Conservation (phyloP, 2,113 vertebrate genomes). For the Megaleporinus macrocephalus region DNA sequence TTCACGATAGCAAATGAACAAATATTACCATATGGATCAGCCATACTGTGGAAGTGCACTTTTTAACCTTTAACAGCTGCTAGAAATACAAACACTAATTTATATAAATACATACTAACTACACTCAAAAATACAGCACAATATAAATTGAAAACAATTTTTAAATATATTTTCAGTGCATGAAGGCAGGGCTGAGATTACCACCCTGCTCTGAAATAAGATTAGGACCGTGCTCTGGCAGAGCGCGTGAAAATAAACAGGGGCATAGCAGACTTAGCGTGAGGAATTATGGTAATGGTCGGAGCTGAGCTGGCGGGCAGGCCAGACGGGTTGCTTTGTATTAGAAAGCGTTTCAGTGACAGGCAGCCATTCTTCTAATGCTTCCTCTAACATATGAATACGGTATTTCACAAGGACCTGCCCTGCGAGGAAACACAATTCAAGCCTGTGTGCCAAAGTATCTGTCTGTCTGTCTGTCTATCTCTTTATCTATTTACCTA, state of each 20-base stretch:
- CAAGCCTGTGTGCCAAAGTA: slow-evolving; percentile 21
- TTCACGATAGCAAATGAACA: too few relatives aligned
- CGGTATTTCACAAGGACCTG: slow-evolving; percentile 32
- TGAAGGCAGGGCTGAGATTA: slow-evolving; percentile 26
- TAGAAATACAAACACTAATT: too few relatives aligned
- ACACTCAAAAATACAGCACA: too few relatives aligned
- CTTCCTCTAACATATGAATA: slow-evolving; percentile 45
- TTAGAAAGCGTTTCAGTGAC: slow-evolving; percentile 42
- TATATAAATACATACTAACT: too few relatives aligned
- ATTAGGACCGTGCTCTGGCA: slow-evolving; percentile 38
- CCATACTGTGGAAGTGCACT: too few relatives aligned
- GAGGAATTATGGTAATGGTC: slow-evolving; percentile 52
- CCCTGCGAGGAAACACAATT: too few relatives aligned
- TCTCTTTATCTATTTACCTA: too few relatives aligned
- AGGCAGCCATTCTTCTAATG: slow-evolving; percentile 39
- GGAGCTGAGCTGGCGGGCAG: slow-evolving; percentile 30
- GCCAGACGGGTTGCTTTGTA: slow-evolving; percentile 35
- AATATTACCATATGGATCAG: too few relatives aligned
- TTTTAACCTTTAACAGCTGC: too few relatives aligned
- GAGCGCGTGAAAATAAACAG: slow-evolving; percentile 49
- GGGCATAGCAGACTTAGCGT: slow-evolving; percentile 18
- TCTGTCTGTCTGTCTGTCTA: too few relatives aligned
- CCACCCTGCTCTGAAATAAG: slow-evolving; percentile 40
- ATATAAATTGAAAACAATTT: too few relatives aligned
- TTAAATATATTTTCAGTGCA: too few relatives aligned